phyloP scores from a whole-genome alignment of 2,797 vertebrate genomes.

The Anguilla pacifica region DNA sequence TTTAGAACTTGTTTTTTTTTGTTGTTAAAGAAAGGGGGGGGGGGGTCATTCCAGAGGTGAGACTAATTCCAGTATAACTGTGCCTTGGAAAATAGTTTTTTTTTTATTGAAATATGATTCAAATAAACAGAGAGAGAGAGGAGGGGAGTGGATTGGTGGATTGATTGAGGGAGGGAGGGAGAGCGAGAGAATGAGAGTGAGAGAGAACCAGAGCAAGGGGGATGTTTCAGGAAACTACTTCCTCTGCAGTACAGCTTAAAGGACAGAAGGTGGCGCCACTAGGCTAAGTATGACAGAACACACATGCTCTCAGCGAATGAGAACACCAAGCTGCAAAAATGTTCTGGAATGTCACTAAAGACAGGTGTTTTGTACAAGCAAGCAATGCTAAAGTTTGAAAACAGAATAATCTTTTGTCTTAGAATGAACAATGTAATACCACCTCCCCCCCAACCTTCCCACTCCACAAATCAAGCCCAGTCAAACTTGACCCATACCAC shows the following conservation, averaged over 20 bases:
- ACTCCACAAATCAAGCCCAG: not conserved
- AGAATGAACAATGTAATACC: not conserved
- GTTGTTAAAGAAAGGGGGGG: not conserved
- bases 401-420: not conserved
- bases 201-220: not conserved
- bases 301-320: not conserved
- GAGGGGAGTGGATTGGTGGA: not conserved
- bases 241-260: not conserved
- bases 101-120: not conserved
- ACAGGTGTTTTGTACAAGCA: not conserved
- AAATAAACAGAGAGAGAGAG: not conserved
- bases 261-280: conserved; percentile 23
- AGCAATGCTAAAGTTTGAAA: not conserved
- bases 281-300: not conserved
- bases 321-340: not conserved
- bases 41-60: not conserved
- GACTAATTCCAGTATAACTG: not conserved
- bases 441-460: too few relatives aligned
- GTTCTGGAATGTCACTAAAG: not conserved
- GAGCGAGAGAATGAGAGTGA: not conserved
- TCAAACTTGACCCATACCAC: not conserved
- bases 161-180: not conserved
- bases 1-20: conserved; percentile 5
- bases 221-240: not conserved
- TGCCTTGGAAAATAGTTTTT: not conserved